Base-by-base conservation (phyloP, 1,140 invertebrate species). In the Orchesella cincta region DNA sequence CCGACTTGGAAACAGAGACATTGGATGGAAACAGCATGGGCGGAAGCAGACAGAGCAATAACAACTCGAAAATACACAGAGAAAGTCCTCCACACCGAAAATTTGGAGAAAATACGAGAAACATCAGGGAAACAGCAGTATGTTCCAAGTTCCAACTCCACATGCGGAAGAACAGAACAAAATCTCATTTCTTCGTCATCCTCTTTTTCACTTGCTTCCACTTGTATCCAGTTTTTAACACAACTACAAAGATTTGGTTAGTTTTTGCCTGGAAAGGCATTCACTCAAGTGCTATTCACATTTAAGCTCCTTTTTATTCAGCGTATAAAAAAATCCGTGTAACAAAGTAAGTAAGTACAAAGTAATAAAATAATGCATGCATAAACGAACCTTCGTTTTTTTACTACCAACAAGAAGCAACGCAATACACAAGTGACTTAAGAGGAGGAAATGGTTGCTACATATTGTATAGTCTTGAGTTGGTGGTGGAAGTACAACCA, bases 351-450 rank as follows among this genome's bases (percentile, higher is more conserved):
- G 52, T 57, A 57, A 57, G 52, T 57, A 57, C 14, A 5, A 26
- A 57, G 52, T 57, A 57, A 57, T 57, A 57, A 57, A 57, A 57
- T 57, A 57, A 57, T 57, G 52, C 8, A 57, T n/a, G 52, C 52
- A 26, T 26, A 26, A 57, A 57, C 52, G 52, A 57, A 57, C 12
- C 39, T 5, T 8, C 5, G 5, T 46, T 46, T 46, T 46, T 46
- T 46, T 46, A 8, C 39, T 8, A 46, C 39, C n/a, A n/a, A n/a
- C n/a, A n/a, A n/a, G n/a, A n/a, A n/a, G n/a, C n/a, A n/a, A n/a
- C n/a, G n/a, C n/a, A n/a, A n/a, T n/a, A n/a, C n/a, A n/a, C n/a
- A n/a, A n/a, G n/a, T n/a, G n/a, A n/a, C n/a, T n/a, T n/a, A n/a
- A n/a, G n/a, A n/a, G n/a, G n/a, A n/a, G n/a, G n/a, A n/a, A n/a